Evolutionary conservation across 1,140 invertebrate species (phyloP).

Genomic region (Brachionus plicatilis): DNA sequence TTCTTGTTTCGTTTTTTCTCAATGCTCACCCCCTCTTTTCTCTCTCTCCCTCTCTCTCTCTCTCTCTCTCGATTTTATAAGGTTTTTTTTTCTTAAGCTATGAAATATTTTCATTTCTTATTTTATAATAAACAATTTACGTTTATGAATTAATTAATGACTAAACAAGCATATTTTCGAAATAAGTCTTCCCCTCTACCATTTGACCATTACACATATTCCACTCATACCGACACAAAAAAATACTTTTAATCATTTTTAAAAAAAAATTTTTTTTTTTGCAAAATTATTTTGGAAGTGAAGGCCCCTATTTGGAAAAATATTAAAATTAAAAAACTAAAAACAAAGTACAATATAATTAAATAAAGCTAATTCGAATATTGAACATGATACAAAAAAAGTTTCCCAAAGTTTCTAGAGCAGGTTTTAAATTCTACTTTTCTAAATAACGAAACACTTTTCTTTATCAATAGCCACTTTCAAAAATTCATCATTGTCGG

Average conservation of each 20-base stretch:
- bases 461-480: no score
- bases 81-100: not conserved
- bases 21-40: not conserved
- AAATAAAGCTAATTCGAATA: not conserved
- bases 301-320: no score
- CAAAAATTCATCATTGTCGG: no score
- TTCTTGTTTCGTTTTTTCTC: not conserved
- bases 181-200: not conserved
- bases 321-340: no score
- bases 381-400: not conserved
- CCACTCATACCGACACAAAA: no score
- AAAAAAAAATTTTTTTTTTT: no score
- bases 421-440: no score
- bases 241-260: no score
- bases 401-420: no score
- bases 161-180: constrained; percentile 14
- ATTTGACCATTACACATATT: not conserved
- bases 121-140: constrained; percentile 31
- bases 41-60: not conserved
- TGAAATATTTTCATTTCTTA: constrained; percentile 24
- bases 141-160: constrained; percentile 25
- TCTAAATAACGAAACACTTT: no score
- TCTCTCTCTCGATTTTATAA: not conserved
- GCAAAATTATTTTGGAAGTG: no score
- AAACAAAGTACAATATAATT: no score